Percentiles rank a stretch among this genome's conserved stretches.
Evolutionary conservation across 1,140 invertebrate species (phyloP).

Genomic region (Halictus rubicundus): DNA sequence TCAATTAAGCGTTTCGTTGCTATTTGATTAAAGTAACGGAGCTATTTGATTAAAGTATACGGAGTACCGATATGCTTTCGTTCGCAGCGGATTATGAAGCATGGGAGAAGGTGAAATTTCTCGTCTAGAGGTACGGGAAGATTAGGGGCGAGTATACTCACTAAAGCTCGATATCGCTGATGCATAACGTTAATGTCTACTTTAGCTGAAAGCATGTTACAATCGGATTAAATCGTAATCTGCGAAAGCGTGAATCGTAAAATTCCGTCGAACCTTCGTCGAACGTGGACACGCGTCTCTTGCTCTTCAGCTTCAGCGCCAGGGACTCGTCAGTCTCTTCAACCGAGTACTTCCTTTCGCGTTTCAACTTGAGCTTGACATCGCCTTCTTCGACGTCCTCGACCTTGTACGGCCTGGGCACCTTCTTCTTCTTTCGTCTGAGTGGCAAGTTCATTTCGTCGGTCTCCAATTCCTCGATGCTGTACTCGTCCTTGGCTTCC

Average conservation of each 20-base stretch:
- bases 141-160: constrained; percentile 34
- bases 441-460: constrained; percentile 80
- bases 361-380: constrained; percentile 82
- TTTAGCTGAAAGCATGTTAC: constrained; percentile 51
- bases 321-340: constrained; percentile 82
- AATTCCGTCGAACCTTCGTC: constrained; percentile 83
- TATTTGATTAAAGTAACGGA: too few relatives aligned
- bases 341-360: constrained; percentile 77
- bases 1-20: constrained; percentile 6
- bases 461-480: constrained; percentile 81
- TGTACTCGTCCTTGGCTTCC: constrained; percentile 83
- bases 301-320: constrained; percentile 80
- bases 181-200: constrained; percentile 36
- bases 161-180: constrained; percentile 9
- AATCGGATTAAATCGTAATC: constrained; percentile 40
- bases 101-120: not conserved
- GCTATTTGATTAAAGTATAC: constrained; percentile 11
- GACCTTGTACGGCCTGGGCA: constrained; percentile 70
- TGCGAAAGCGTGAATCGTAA: constrained; percentile 35
- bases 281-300: constrained; percentile 79
- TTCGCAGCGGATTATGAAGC: constrained; percentile 53
- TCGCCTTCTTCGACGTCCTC: constrained; percentile 77
- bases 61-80: constrained; percentile 75
- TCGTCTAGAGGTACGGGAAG: not conserved
- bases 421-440: constrained; percentile 77